phyloP scores from a whole-genome alignment of 2,888 invertebrate genomes.

The Cerastoderma edule region DNA sequence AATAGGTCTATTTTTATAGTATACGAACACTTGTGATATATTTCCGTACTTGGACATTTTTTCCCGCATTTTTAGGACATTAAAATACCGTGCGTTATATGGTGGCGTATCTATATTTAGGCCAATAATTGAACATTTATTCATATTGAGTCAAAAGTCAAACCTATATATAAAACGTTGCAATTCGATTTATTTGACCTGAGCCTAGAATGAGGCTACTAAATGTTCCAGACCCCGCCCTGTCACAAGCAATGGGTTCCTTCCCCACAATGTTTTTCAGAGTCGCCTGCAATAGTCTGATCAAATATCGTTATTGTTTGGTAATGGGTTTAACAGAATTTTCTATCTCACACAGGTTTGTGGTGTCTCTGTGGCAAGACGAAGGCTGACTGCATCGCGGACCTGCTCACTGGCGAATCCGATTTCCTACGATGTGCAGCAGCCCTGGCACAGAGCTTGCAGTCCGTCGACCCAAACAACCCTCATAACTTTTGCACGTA shows the following conservation, averaged over 20 bases:
- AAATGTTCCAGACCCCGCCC: neutral
- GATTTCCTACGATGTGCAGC: neutral
- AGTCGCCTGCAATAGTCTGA: neutral
- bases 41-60: neutral
- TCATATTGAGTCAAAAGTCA: too few species aligned
- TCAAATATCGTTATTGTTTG: neutral
- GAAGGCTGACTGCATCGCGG: neutral
- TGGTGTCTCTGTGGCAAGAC: neutral
- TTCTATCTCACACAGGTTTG: neutral
- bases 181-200: neutral
- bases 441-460: neutral
- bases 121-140: too few species aligned
- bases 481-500: neutral
- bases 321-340: neutral
- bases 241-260: too few species aligned
- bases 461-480: neutral
- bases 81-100: too few species aligned
- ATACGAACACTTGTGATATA: neutral
- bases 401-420: neutral
- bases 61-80: neutral
- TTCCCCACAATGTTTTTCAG: too few species aligned
- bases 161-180: neutral
- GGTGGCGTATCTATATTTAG: too few species aligned
- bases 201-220: neutral
- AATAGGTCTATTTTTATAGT: neutral